phyloP scores from a whole-genome alignment of 2,888 invertebrate genomes.

The Pilophorus perplexus region DNA sequence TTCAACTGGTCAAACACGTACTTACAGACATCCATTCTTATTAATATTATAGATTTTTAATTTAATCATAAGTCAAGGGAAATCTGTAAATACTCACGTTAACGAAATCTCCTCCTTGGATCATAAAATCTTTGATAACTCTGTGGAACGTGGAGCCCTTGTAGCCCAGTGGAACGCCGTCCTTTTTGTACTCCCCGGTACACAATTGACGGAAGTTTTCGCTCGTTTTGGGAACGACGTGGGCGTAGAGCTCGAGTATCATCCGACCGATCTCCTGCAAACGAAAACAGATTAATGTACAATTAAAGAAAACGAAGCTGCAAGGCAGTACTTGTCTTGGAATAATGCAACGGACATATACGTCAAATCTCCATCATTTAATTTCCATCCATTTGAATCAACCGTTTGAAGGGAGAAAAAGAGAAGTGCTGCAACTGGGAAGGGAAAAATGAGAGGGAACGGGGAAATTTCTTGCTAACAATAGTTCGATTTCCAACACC shows the following conservation, averaged over 20 bases:
- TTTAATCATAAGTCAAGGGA: not conserved
- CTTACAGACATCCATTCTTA: too few relatives aligned
- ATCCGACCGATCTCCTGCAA: conserved; percentile 91
- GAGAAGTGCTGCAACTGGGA: too few relatives aligned
- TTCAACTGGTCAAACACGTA: too few relatives aligned
- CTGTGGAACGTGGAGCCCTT: conserved; percentile 96
- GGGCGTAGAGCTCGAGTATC: conserved; percentile 96
- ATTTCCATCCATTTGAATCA: not conserved
- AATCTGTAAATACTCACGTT: conserved; percentile 66
- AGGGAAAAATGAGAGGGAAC: too few relatives aligned
- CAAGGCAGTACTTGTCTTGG: too few relatives aligned
- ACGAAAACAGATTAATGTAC: conserved; percentile 5
- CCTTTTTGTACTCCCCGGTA: conserved; percentile 93
- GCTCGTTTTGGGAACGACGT: conserved; percentile 93
- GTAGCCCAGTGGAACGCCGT: conserved; percentile 94
- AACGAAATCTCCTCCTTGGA: conserved; percentile 99
- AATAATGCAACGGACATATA: too few relatives aligned
- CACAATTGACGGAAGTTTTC: conserved; percentile 99
- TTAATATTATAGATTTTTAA: too few relatives aligned
- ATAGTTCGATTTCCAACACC: too few relatives aligned
- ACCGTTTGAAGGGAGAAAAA: not conserved
- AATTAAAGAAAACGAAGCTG: not conserved
- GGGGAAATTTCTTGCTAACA: too few relatives aligned
- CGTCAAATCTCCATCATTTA: not conserved
- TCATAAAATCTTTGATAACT: conserved; percentile 99